phyloP scores from a whole-genome alignment of 2,113 vertebrate genomes.

The Pachycephala philippinensis region DNA sequence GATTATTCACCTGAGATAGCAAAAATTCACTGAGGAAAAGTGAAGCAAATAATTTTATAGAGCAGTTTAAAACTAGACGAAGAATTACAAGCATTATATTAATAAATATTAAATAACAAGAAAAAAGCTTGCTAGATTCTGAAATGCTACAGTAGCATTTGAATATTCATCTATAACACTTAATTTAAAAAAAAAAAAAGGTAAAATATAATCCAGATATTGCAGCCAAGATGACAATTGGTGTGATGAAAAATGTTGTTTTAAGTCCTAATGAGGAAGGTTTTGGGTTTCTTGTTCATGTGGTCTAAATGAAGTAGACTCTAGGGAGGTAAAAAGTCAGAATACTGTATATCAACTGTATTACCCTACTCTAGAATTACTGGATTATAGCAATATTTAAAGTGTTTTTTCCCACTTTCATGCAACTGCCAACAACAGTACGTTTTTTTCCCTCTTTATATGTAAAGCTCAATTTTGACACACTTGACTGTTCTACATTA shows the following conservation, averaged over 20 bases:
- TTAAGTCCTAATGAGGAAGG: slow-evolving; percentile 6
- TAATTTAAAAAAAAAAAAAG: neutral
- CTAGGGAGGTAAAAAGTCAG: neutral
- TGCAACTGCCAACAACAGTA: neutral
- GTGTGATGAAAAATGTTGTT: neutral
- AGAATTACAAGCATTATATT: neutral
- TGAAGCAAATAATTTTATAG: neutral
- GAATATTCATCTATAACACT: neutral
- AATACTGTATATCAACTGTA: slow-evolving; percentile 44
- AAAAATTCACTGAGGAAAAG: neutral
- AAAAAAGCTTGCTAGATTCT: neutral
- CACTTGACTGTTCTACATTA: slow-evolving; percentile 18
- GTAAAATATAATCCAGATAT: neutral
- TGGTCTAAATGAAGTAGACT: neutral
- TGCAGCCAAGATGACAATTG: neutral
- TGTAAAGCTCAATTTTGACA: slow-evolving; percentile 34
- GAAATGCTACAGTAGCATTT: neutral
- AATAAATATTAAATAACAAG: neutral
- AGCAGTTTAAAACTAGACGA: neutral
- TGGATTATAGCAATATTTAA: neutral
- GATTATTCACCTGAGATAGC: neutral
- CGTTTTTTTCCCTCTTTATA: neutral
- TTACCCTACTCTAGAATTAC: slow-evolving; percentile 31
- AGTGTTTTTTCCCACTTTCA: neutral
- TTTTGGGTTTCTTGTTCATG: neutral